Evolutionary conservation across 2,888 invertebrate genomes (phyloP).

Genomic region (Notodonta dromedarius): DNA sequence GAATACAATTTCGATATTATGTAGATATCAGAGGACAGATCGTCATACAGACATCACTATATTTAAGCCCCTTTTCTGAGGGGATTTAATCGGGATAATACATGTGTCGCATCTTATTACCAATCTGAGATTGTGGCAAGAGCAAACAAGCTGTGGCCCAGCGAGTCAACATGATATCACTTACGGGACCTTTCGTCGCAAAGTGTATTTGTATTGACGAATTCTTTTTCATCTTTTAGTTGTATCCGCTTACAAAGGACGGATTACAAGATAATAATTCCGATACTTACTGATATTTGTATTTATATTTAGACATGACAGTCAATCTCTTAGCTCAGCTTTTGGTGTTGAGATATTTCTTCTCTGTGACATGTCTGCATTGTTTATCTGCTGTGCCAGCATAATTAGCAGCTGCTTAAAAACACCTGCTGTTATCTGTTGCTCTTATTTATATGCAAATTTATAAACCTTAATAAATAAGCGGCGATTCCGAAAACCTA

Average conservation of each 20-base stretch:
- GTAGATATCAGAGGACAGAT: conserved; percentile 37
- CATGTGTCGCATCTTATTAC: conserved; percentile 83
- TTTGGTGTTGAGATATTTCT: neutral
- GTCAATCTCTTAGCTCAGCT: neutral
- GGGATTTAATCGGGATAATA: conserved; percentile 81
- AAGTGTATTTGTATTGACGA: conserved; percentile 73
- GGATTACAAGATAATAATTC: conserved; percentile 27
- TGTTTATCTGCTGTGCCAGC: too few relatives aligned
- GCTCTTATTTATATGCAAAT: too few relatives aligned
- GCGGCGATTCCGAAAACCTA: neutral
- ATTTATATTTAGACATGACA: neutral
- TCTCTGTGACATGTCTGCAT: neutral
- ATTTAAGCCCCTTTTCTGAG: conserved; percentile 69
- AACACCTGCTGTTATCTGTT: too few relatives aligned
- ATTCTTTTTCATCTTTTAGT: conserved; percentile 63
- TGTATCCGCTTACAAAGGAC: conserved; percentile 53
- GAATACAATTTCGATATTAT: conserved; percentile 18
- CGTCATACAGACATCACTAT: conserved; percentile 67
- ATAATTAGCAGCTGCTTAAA: too few relatives aligned
- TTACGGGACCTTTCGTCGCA: conserved; percentile 66
- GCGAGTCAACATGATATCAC: conserved; percentile 78
- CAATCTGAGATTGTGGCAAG: conserved; percentile 77
- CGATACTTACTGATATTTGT: neutral
- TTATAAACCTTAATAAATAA: neutral
- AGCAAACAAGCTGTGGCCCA: conserved; percentile 74